A percentile compares a stretch with the other conserved stretches of the same genome.
Evolutionary conservation across 2,113 vertebrate species (phyloP).

Genomic region (Muntiacus reevesi): DNA sequence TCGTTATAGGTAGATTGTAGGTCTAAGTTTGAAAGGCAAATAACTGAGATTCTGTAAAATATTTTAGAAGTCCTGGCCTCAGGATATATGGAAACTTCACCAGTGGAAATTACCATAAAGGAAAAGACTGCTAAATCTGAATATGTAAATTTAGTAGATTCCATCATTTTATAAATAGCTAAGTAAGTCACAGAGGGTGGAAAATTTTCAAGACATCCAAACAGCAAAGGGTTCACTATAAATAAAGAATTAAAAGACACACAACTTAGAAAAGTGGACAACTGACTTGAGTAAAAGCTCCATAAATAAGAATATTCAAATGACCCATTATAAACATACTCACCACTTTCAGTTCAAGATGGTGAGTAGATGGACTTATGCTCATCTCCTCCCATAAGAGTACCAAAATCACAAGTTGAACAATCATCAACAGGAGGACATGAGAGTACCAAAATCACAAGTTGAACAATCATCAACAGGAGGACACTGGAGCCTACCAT

Average conservation of each 20-base stretch:
- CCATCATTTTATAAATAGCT: background rate
- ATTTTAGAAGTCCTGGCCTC: background rate
- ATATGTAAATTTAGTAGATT: background rate
- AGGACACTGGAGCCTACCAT: background rate
- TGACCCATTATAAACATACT: background rate
- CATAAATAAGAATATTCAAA: background rate
- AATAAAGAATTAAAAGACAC: background rate
- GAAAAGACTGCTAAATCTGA: background rate
- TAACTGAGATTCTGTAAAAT: background rate
- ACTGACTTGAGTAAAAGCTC: background rate
- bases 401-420: background rate
- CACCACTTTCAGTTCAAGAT: background rate
- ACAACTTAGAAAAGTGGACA: background rate
- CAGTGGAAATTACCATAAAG: background rate
- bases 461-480: background rate
- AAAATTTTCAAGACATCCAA: background rate
- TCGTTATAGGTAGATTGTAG: background rate
- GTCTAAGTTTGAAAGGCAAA: background rate
- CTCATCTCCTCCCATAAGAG: background rate
- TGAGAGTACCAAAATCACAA: background rate
- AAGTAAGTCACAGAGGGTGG: background rate
- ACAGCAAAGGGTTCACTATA: background rate
- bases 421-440: background rate
- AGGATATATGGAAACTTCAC: background rate
- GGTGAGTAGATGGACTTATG: background rate